phyloP scores from a whole-genome alignment of 2,113 vertebrate species.

The Thamnophis sirtalis region DNA sequence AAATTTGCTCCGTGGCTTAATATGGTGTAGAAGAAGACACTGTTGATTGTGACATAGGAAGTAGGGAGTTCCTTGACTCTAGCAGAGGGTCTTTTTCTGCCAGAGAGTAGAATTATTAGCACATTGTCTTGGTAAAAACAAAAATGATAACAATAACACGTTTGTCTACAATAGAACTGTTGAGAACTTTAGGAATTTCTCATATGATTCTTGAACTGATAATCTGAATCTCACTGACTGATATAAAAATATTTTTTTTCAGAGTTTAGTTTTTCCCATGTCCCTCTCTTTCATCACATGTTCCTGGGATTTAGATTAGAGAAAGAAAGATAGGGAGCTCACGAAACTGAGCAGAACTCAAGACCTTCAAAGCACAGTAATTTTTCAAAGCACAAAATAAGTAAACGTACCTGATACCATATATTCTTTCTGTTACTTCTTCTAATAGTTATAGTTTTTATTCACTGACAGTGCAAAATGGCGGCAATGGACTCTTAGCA shows the following conservation, averaged over 20 bases:
- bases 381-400: not conserved
- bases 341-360: not conserved
- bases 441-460: not conserved
- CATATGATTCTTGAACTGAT: not conserved
- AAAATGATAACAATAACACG: not conserved
- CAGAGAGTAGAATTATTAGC: not conserved
- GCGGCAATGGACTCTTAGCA: not conserved
- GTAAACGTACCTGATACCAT: not conserved
- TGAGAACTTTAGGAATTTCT: not conserved
- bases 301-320: not conserved
- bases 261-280: not conserved
- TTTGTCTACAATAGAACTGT: not conserved
- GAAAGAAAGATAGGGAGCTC: not conserved
- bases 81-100: not conserved
- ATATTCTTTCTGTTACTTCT: not conserved
- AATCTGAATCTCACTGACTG: not conserved
- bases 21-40: not conserved
- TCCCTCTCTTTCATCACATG: not conserved
- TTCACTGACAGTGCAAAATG: not conserved
- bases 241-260: not conserved
- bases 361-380: not conserved
- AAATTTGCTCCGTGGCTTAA: not conserved
- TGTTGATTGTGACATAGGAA: not conserved
- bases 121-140: not conserved
- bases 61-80: not conserved